Evolutionary conservation across 1,140 invertebrate species (phyloP).

Genomic region (Panagrolaimus sp.): DNA sequence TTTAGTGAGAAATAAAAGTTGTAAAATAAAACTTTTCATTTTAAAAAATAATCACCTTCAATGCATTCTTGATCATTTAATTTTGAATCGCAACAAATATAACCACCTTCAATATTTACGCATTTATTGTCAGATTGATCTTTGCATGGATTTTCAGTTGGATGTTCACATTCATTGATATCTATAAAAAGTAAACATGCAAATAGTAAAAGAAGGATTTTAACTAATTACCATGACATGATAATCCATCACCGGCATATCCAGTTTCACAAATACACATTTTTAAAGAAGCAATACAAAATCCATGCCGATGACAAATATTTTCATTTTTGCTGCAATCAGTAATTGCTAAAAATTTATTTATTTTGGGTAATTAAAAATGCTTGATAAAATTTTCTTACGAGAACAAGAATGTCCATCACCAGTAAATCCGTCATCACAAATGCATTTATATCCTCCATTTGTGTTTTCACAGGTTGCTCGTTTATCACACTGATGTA

Average conservation of each 20-base stretch:
- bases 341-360: slow-evolving; percentile 31
- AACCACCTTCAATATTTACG: slow-evolving; percentile 49
- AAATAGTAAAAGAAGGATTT: slow-evolving; percentile 10
- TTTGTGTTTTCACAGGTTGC: slow-evolving; percentile 49
- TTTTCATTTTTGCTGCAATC: slow-evolving; percentile 43
- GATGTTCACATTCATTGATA: slow-evolving; percentile 50
- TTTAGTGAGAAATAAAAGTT: slow-evolving; percentile 1
- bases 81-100: slow-evolving; percentile 46
- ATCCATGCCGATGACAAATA: slow-evolving; percentile 49
- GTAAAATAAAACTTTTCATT: neutral
- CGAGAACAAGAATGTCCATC: slow-evolving; percentile 46
- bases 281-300: slow-evolving; percentile 34
- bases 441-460: slow-evolving; percentile 50
- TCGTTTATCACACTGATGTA: slow-evolving; percentile 34
- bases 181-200: slow-evolving; percentile 36
- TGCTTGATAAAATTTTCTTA: slow-evolving; percentile 14
- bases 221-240: slow-evolving; percentile 37
- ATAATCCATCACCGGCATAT: slow-evolving; percentile 49
- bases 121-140: slow-evolving; percentile 32
- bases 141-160: slow-evolving; percentile 33
- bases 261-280: slow-evolving; percentile 46
- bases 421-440: slow-evolving; percentile 49
- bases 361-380: neutral
- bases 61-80: slow-evolving; percentile 37
- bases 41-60: slow-evolving; percentile 26